Evolutionary conservation across 1,140 invertebrate genomes (phyloP).

Genomic region (Leptonema lineaticorne): DNA sequence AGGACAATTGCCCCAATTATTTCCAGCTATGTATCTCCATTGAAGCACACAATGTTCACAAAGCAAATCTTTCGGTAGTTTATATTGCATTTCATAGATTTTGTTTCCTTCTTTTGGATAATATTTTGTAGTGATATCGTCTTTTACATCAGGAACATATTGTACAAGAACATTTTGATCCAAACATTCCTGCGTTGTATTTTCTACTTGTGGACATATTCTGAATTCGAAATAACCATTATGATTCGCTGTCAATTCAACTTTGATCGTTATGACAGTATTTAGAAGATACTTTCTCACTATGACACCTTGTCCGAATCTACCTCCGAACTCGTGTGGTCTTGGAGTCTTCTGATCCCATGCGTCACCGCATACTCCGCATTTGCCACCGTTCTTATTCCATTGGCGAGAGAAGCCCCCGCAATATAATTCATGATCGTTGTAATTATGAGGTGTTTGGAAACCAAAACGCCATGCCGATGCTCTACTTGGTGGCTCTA

Average conservation of each 20-base stretch:
- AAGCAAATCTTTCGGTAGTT: constrained; percentile 65
- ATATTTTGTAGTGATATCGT: constrained; percentile 60
- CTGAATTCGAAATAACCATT: constrained; percentile 87
- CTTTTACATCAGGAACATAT: constrained; percentile 43
- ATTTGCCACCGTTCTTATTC: constrained; percentile 73
- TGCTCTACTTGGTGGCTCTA: constrained; percentile 81
- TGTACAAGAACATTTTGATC: constrained; percentile 66
- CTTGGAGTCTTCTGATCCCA: constrained; percentile 73
- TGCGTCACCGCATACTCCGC: constrained; percentile 85
- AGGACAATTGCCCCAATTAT: constrained; percentile 75
- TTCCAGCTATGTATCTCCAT: constrained; percentile 79
- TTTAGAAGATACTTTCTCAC: constrained; percentile 72
- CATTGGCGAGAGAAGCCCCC: constrained; percentile 82
- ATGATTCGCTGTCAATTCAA: constrained; percentile 79
- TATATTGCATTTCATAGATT: constrained; percentile 74
- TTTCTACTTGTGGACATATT: constrained; percentile 66
- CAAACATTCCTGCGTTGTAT: constrained; percentile 73
- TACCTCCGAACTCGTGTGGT: constrained; percentile 80
- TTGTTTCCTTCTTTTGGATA: constrained; percentile 76
- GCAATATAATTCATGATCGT: constrained; percentile 88
- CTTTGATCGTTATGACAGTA: constrained; percentile 67
- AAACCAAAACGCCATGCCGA: constrained; percentile 81
- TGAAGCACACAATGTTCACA: constrained; percentile 80
- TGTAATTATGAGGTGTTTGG: constrained; percentile 76
- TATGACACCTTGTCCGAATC: constrained; percentile 78